phyloP scores from a whole-genome alignment of 2,113 vertebrate genomes.

The Zosterops lateralis region DNA sequence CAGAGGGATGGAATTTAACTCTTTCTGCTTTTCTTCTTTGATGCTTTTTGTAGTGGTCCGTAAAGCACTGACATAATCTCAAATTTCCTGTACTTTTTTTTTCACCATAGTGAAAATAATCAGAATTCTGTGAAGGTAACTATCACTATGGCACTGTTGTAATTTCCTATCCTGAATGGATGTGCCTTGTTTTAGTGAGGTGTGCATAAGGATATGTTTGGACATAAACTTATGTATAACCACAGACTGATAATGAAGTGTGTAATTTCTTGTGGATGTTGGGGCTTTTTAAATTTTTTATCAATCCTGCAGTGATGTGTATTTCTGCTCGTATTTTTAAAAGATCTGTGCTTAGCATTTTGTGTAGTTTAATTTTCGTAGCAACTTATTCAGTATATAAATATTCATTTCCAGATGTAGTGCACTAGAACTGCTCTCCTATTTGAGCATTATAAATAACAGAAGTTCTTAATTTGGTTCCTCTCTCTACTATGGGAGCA shows the following conservation, averaged over 20 bases:
- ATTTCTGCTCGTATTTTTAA: neutral
- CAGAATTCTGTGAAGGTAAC: neutral
- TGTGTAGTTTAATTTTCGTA: neutral
- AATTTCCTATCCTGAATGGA: neutral
- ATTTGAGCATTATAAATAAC: neutral
- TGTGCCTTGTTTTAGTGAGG: neutral
- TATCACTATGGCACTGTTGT: neutral
- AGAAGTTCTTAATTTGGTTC: neutral
- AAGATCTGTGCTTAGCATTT: neutral
- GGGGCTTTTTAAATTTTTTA: accelerated
- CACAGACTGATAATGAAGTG: neutral
- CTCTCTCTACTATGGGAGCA: neutral
- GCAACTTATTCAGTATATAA: neutral
- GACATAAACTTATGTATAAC: neutral
- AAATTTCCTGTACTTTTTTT: neutral
- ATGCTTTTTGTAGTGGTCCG: neutral
- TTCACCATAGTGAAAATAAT: neutral
- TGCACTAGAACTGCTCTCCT: neutral
- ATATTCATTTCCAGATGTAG: neutral
- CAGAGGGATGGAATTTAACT: neutral
- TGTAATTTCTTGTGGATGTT: neutral
- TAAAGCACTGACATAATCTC: neutral
- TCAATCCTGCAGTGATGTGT: neutral
- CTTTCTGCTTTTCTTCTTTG: neutral
- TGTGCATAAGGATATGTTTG: neutral